Conservation (phyloP, 2,888 invertebrate species). For the Parnassius mnemosyne region DNA sequence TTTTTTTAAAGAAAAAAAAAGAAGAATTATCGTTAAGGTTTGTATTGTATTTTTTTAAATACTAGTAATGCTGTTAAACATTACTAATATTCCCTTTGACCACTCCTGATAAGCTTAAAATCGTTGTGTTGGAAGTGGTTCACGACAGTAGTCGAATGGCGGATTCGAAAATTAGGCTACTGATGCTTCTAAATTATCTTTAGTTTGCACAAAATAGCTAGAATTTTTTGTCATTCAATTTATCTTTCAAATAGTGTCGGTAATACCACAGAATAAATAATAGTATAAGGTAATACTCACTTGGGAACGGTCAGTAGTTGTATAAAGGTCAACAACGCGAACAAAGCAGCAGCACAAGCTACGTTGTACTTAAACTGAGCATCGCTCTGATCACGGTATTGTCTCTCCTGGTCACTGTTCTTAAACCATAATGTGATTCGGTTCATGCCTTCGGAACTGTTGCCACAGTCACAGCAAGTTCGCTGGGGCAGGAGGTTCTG, state of each 20-base stretch:
- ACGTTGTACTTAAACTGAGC: slow-evolving; percentile 92
- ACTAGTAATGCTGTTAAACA: no score
- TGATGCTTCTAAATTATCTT: no score
- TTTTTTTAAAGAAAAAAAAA: no score
- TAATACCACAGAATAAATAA: no score
- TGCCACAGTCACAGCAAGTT: slow-evolving; percentile 87
- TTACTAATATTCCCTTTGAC: no score
- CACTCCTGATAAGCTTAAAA: no score
- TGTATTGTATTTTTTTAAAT: no score
- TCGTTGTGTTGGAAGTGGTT: no score
- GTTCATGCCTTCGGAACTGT: slow-evolving; percentile 86
- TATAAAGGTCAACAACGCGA: slow-evolving; percentile 87
- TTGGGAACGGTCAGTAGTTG: slow-evolving; percentile 89
- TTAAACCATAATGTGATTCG: slow-evolving; percentile 91
- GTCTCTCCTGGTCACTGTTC: slow-evolving; percentile 85
- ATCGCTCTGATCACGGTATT: slow-evolving; percentile 90
- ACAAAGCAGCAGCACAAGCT: slow-evolving; percentile 88
- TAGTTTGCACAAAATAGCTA: background rate
- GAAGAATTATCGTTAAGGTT: no score
- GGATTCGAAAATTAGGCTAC: no score
- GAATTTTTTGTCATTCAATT: background rate
- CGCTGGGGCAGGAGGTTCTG: slow-evolving; percentile 92
- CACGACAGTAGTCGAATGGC: no score
- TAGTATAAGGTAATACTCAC: slow-evolving; percentile 70
- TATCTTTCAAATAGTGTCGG: background rate